These are phyloP conservation scores for Enteromius paludinosus DNA, from an alignment of 2,797 vertebrate species.

Conservation along the genomic window DNA sequence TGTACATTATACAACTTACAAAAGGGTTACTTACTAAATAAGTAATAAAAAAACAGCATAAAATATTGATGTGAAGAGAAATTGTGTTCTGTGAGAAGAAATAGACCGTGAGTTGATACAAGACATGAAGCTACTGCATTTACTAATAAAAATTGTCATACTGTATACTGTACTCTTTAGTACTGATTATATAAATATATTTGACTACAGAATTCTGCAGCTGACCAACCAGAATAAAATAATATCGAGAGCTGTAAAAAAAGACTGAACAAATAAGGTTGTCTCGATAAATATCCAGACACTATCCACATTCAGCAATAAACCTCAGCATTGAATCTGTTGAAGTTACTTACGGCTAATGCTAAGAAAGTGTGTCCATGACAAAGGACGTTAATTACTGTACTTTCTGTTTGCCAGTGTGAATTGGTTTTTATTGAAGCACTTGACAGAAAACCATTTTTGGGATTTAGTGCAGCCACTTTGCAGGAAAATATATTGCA, in stretches of 20 bases:
- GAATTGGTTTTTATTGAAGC: constrained; percentile 43
- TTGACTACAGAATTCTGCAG: constrained; percentile 5
- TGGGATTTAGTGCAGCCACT: constrained; percentile 26
- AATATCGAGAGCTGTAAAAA: background rate
- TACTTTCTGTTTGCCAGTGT: constrained; percentile 15
- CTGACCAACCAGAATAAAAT: background rate
- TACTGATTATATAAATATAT: background rate
- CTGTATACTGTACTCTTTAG: background rate
- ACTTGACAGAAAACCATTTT: constrained; percentile 45
- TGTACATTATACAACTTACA: background rate
- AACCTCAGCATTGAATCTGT: constrained; percentile 14
- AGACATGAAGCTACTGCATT: background rate
- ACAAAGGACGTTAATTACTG: background rate
- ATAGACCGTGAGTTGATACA: background rate
- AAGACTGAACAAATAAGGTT: background rate
- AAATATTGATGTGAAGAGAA: background rate
- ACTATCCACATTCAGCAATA: constrained; percentile 10
- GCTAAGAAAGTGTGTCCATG: background rate
- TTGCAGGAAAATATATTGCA: background rate
- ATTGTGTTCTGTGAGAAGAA: background rate
- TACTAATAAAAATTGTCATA: background rate
- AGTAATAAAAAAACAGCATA: background rate
- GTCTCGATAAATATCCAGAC: background rate
- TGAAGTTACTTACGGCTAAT: constrained; percentile 3
- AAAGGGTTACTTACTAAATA: background rate